Evolutionary conservation across 2,888 invertebrate species (phyloP).

Genomic region (Axea sp.): DNA sequence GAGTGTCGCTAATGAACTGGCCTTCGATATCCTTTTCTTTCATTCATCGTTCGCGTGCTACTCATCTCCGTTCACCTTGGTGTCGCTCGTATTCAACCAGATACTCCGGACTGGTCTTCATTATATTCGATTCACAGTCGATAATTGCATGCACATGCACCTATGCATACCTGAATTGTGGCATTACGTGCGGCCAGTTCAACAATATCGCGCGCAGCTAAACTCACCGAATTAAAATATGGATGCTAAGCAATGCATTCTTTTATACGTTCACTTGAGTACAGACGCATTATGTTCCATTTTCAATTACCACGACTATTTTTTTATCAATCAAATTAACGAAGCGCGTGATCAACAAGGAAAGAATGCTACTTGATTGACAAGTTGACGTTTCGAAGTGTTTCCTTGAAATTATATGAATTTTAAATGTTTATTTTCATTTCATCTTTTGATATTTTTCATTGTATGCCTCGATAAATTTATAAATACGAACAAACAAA

Average conservation of each 20-base stretch:
- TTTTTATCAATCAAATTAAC: slow-evolving; percentile 21
- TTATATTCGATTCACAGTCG: slow-evolving; percentile 73
- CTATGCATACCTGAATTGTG: slow-evolving; percentile 64
- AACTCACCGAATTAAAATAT: slow-evolving; percentile 67
- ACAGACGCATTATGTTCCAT: slow-evolving; percentile 32
- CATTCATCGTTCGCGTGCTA: slow-evolving; percentile 1
- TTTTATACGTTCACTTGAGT: slow-evolving; percentile 25
- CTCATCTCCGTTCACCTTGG: slow-evolving; percentile 49
- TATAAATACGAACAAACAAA: no score
- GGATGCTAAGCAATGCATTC: slow-evolving; percentile 16
- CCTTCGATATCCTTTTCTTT: slow-evolving; percentile 71
- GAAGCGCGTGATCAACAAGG: slow-evolving; percentile 45
- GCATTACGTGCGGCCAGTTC: slow-evolving; percentile 66
- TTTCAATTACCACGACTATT: slow-evolving; percentile 35
- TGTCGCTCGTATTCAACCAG: slow-evolving; percentile 62
- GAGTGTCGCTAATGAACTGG: slow-evolving; percentile 79
- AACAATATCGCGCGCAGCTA: slow-evolving; percentile 71
- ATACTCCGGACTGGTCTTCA: slow-evolving; percentile 74
- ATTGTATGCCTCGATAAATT: no score
- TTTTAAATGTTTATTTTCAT: no score
- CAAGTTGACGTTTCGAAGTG: slow-evolving; percentile 19
- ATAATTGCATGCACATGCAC: slow-evolving; percentile 76
- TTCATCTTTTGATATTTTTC: no score
- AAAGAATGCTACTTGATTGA: slow-evolving; percentile 51
- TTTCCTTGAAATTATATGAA: slow-evolving; percentile 5